Conservation (phyloP, 2,113 vertebrate genomes). For the Desmodus rotundus region DNA sequence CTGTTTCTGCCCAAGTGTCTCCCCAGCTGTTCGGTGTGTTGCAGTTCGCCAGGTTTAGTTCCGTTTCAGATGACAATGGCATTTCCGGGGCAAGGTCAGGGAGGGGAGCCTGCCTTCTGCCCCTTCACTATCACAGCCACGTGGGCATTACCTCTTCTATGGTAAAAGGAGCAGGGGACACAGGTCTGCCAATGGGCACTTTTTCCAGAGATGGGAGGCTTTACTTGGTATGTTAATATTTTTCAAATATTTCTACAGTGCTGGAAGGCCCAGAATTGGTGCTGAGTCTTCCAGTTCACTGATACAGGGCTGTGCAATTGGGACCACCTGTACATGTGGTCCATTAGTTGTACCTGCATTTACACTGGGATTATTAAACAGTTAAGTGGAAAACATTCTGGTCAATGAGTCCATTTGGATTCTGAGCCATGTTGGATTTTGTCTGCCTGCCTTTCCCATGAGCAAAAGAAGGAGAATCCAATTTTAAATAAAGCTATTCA, state of each 20-base stretch:
- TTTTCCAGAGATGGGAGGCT: accelerated
- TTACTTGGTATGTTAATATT: not conserved
- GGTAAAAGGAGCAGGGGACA: no score
- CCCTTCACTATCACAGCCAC: no score
- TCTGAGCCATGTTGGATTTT: not conserved
- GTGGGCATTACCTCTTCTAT: not conserved
- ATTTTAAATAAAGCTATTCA: not conserved
- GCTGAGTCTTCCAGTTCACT: not conserved
- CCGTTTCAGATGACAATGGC: not conserved
- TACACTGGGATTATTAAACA: not conserved
- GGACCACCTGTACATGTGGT: not conserved
- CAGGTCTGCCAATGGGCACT: accelerated
- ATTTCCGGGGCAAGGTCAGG: not conserved
- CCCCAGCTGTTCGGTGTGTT: not conserved
- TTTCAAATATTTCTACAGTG: not conserved
- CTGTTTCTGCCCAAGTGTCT: no score
- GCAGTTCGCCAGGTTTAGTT: not conserved
- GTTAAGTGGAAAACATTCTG: not conserved
- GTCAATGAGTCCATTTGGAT: not conserved
- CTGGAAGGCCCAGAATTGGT: not conserved
- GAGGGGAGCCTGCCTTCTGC: not conserved
- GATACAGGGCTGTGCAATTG: not conserved
- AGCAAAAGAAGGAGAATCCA: not conserved
- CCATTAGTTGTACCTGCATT: not conserved
- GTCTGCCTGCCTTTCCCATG: not conserved